Evolutionary conservation across 2,113 vertebrate genomes (phyloP).

Genomic region (Neotoma lepida): DNA sequence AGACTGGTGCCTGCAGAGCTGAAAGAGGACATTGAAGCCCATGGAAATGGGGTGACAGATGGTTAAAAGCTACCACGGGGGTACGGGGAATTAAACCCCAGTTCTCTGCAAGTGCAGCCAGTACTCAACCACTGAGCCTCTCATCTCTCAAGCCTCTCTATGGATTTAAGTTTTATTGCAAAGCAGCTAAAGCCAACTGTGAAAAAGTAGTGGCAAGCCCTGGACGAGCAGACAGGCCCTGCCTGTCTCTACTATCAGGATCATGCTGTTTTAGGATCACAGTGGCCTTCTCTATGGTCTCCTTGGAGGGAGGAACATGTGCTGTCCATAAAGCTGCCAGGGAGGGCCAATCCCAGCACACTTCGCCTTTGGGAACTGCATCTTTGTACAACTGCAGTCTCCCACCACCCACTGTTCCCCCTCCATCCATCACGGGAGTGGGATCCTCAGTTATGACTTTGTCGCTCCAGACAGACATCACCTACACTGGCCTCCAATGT

Average conservation of each 20-base stretch:
- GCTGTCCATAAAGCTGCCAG: no score
- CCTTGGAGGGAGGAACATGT: accelerated
- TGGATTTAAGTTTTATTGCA: no score
- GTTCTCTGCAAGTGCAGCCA: neutral
- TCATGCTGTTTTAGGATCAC: no score
- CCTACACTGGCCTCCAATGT: neutral
- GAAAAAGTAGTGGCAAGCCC: neutral
- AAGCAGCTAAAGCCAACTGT: neutral
- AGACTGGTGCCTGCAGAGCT: neutral
- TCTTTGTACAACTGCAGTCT: neutral
- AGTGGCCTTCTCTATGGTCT: neutral
- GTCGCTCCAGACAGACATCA: neutral
- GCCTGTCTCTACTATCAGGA: neutral
- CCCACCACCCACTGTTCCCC: neutral
- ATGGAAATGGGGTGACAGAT: neutral
- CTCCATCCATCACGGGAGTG: accelerated
- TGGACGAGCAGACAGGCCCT: neutral
- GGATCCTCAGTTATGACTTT: neutral
- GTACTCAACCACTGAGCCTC: neutral
- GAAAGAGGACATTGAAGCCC: neutral
- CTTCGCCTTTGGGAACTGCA: neutral
- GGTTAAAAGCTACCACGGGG: neutral
- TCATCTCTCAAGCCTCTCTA: neutral
- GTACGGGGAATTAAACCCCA: neutral
- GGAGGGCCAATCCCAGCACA: neutral